These are phyloP conservation scores for Resseliella maxima DNA, from an alignment of 2,888 invertebrate species.

Conservation along the genomic window DNA sequence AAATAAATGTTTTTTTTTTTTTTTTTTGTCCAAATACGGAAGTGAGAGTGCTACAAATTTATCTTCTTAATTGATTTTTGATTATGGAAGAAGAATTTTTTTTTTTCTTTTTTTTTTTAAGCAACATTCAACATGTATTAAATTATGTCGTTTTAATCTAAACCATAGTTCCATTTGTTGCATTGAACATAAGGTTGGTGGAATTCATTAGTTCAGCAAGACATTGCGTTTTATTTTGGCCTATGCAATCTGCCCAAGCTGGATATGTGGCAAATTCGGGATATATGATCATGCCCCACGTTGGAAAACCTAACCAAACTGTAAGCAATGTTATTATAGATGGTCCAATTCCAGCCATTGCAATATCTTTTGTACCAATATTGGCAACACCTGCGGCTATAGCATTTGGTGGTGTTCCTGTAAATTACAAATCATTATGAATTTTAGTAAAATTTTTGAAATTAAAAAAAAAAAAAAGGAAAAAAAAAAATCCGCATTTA, in stretches of 20 bases:
- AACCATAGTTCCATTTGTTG: too few species aligned
- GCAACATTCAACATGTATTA: too few species aligned
- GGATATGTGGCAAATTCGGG: slow-evolving; percentile 72
- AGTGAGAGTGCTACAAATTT: not conserved
- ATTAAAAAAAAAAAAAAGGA: too few species aligned
- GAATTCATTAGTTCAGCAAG: too few species aligned
- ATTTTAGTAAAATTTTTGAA: too few species aligned
- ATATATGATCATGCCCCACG: slow-evolving; percentile 79
- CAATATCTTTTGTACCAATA: slow-evolving; percentile 83
- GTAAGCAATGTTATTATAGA: slow-evolving; percentile 79
- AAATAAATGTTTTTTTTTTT: not conserved
- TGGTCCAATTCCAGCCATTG: slow-evolving; percentile 81
- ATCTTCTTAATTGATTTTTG: too few species aligned
- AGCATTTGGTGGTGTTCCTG: slow-evolving; percentile 88
- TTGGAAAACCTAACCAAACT: slow-evolving; percentile 79
- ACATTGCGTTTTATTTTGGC: too few species aligned
- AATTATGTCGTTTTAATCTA: too few species aligned
- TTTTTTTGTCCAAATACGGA: not conserved
- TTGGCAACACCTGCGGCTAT: slow-evolving; percentile 87
- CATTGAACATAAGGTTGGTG: too few species aligned
- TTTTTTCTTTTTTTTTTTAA: too few species aligned
- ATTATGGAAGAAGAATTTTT: too few species aligned
- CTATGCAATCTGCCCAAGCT: slow-evolving; percentile 70
- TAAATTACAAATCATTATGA: not conserved
- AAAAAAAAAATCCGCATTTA: too few species aligned